Conservation (phyloP, 1,140 invertebrate genomes). For the Drosophila dunni region DNA sequence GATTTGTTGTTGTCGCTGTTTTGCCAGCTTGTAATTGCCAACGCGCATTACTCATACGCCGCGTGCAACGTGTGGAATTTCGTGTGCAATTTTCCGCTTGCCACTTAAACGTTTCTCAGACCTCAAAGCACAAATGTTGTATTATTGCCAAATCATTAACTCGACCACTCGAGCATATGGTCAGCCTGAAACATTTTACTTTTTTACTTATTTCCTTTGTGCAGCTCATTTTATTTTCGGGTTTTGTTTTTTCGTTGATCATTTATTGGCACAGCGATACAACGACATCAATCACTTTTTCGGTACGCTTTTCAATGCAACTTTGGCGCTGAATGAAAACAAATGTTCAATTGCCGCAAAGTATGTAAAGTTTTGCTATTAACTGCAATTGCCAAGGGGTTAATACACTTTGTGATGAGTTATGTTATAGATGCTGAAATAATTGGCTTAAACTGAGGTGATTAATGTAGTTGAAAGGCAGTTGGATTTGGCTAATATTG, state of each 20-base stretch:
- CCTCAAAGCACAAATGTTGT: slow-evolving; percentile 59
- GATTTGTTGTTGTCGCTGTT: slow-evolving; percentile 63
- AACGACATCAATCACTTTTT: slow-evolving; percentile 82
- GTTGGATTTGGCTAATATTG: no score
- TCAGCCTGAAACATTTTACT: slow-evolving; percentile 23
- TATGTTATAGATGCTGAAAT: neutral
- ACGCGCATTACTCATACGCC: slow-evolving; percentile 74
- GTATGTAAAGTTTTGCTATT: slow-evolving; percentile 68
- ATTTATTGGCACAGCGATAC: slow-evolving; percentile 74
- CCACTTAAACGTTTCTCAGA: slow-evolving; percentile 64
- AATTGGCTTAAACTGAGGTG: neutral
- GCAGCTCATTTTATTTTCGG: slow-evolving; percentile 17
- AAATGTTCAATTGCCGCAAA: slow-evolving; percentile 81
- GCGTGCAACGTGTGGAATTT: slow-evolving; percentile 56
- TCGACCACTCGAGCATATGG: slow-evolving; percentile 78
- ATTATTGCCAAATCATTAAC: slow-evolving; percentile 83
- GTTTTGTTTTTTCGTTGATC: slow-evolving; percentile 52
- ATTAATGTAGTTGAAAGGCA: neutral
- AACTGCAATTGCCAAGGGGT: slow-evolving; percentile 2
- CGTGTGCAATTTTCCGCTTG: slow-evolving; percentile 78
- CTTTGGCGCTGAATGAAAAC: slow-evolving; percentile 78
- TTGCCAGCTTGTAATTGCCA: slow-evolving; percentile 59
- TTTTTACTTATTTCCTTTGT: slow-evolving; percentile 18
- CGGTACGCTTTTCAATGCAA: slow-evolving; percentile 75
- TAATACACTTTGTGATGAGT: neutral